Percentiles rank a stretch among this genome's conserved stretches.
Evolutionary conservation across 2,888 invertebrate genomes (phyloP).

Genomic region (Tinea pellionella): DNA sequence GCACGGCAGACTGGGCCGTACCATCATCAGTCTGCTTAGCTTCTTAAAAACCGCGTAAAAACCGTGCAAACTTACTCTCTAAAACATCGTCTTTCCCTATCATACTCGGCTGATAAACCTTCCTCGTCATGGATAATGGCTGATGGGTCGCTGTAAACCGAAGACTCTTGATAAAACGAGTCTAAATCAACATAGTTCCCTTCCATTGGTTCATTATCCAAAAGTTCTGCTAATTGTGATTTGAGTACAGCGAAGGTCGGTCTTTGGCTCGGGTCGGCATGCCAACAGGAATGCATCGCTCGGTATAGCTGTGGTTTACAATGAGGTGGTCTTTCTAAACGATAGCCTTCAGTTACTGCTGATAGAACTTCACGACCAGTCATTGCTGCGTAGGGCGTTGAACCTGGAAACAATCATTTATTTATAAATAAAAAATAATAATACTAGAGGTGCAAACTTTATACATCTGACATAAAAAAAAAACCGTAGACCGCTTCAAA

Average conservation of each 20-base stretch:
- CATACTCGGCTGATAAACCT: constrained; percentile 59
- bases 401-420: constrained; percentile 64
- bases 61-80: constrained; percentile 44
- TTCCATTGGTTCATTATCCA: constrained; percentile 71
- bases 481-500: too few species aligned
- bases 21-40: too few species aligned
- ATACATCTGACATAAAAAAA: too few species aligned
- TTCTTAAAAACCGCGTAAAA: too few species aligned
- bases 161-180: constrained; percentile 73
- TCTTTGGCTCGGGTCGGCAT: constrained; percentile 77
- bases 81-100: constrained; percentile 50
- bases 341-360: constrained; percentile 80
- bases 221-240: constrained; percentile 68
- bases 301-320: constrained; percentile 73
- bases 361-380: constrained; percentile 86
- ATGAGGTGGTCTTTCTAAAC: constrained; percentile 82
- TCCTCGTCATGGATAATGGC: constrained; percentile 63
- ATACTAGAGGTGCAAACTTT: not conserved
- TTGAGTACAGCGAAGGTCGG: constrained; percentile 76
- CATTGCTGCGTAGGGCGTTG: constrained; percentile 88
- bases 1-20: too few species aligned
- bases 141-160: constrained; percentile 66
- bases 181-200: constrained; percentile 77
- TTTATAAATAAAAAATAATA: too few species aligned
- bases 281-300: constrained; percentile 68